Evolutionary conservation across 2,113 vertebrate species (phyloP), one percentile per base, ranked within the genome.

Genomic region (Myrmecobius fasciatus): DNA sequence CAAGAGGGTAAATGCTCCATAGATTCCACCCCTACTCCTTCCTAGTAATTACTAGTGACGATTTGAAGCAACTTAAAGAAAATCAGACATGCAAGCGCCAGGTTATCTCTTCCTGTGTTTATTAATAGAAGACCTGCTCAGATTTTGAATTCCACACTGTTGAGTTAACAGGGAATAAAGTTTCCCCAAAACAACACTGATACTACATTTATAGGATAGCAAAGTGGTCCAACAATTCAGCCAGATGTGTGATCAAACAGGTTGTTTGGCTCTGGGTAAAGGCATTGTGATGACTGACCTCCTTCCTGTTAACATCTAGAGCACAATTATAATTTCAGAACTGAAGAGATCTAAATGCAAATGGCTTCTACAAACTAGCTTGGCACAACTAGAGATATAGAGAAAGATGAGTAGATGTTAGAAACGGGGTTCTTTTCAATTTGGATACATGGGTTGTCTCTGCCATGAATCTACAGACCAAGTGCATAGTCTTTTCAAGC

Each of bases 231-330:
- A 7, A 83, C 67, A 83, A 83, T 43, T 83, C 36, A 43, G n/a
- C 20, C 67, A 83, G 36, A 22, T n/a, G 67, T 83, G 17, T 75
- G 67, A 83, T 83, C 67, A 83, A 43, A 43, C 67, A 83, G 67
- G 67, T 43, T 83, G 67, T 43, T 83, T 83, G n/a, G 36, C 67
- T 83, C 67, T 83, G n/a, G 67, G 20, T 83, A 83, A 83, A 83
- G 43, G 67, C 67, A 83, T 83, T n/a, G n/a, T 83, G n/a, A 83
- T 83, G 67, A 83, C n/a, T 83, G 67, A 83, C n/a, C n/a, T 83
- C 67, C 7, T 83, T 83, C 36, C n/a, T 83, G n/a, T 83, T 83
- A 83, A 26, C 60, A 67, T 67, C 31, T 67, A 67, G 31, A 36
- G 14, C 60, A 67, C 31, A 67, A 67, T 67, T 36, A 67, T n/a